These are phyloP conservation scores for Heliconius sara DNA, from an alignment of 2,888 invertebrate genomes.

Conservation along the genomic window DNA sequence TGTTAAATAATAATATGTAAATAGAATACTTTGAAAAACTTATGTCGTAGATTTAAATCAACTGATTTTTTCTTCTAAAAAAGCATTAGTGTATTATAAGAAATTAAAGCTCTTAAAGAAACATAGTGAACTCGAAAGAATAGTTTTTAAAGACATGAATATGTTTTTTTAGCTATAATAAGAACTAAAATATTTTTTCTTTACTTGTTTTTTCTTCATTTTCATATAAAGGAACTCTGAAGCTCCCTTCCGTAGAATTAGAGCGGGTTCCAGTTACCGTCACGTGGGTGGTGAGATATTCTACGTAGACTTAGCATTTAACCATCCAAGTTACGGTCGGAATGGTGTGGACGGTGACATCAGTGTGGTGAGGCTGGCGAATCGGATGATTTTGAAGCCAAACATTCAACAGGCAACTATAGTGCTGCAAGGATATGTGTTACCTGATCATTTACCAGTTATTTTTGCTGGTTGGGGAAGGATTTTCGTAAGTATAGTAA, in stretches of 20 bases:
- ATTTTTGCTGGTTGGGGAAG: constrained; percentile 63
- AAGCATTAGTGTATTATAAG: too few relatives aligned
- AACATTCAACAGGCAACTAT: constrained; percentile 53
- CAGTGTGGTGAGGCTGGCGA: constrained; percentile 54
- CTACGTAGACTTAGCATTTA: constrained; percentile 45
- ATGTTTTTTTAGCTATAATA: too few relatives aligned
- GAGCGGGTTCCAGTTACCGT: constrained; percentile 62
- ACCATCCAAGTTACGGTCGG: constrained; percentile 85
- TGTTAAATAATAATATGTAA: too few relatives aligned
- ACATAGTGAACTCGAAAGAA: too few relatives aligned
- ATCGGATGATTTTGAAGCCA: constrained; percentile 48
- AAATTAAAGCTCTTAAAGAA: too few relatives aligned
- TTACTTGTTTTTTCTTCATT: background rate
- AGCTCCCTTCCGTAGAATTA: constrained; percentile 56
- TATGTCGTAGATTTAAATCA: too few relatives aligned
- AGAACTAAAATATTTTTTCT: background rate
- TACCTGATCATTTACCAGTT: constrained; percentile 55
- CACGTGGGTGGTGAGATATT: constrained; percentile 57
- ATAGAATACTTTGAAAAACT: too few relatives aligned
- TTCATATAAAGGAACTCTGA: constrained; percentile 51
- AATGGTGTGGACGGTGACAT: constrained; percentile 88
- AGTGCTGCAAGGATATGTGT: constrained; percentile 28
- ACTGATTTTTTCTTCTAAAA: too few relatives aligned
- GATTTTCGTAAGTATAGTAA: constrained; percentile 52
- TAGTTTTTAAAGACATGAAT: too few relatives aligned